Base-by-base conservation (phyloP, 2,113 vertebrate species). In the Sigmodon hispidus region DNA sequence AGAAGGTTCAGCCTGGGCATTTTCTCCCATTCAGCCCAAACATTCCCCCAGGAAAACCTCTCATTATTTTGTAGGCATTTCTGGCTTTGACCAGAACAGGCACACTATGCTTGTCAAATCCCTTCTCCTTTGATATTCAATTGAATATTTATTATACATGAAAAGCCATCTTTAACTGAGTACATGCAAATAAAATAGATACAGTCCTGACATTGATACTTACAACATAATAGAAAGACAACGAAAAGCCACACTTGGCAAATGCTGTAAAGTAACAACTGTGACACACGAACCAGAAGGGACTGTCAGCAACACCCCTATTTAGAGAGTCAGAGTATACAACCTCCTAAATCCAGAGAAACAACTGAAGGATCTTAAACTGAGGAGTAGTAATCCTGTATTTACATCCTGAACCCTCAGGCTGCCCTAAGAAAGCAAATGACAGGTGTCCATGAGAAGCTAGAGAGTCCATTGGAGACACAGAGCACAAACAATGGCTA, bases 371-470 rank as follows among this genome's bases (percentile, higher is more conserved):
- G 5, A 17, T 26, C 92, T 52, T 31, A 81, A 3, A 22, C 9
- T 31, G 24, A 31, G 13, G 22, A 61, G 8, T 29, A 34, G 34
- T 5, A 63, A 55, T 52, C 15, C 3, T 4, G 36, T 57, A 67
- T 7, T 31, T 36, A 29, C 10, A 29, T 13, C 73, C 75, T 73
- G 61, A 67, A 63, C n/a, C 1, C 55, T 59, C 24, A 9, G 69
- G 76, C 40, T 84, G 43, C 57, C 65, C 59, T 45, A 61, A 83
- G 21, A 22, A 94, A 72, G 76, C 40, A 34, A 36, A 59, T 13
- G 29, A 21, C 40, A 31, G 0, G 3, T 6, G 5, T 21, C 1
- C 0, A 0, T 3, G 10, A 36, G 21, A 80, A 67, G 22, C 10
- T 19, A 34, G 36, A 65, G 8, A 87, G 21, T 17, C 31, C 36